phyloP scores from a whole-genome alignment of 2,888 invertebrate genomes.

The Athalia rosae region DNA sequence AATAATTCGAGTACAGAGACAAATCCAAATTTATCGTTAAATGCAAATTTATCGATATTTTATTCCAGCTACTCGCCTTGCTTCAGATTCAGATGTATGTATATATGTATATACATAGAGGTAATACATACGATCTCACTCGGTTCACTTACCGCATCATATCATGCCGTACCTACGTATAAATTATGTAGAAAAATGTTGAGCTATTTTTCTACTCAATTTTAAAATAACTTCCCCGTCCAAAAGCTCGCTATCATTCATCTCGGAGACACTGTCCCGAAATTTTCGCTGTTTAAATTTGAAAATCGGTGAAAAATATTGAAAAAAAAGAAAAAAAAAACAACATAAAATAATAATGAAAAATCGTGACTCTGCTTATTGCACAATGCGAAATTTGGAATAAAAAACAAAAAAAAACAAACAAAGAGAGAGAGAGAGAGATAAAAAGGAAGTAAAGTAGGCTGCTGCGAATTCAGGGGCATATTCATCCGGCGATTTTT shows the following conservation, averaged over 20 bases:
- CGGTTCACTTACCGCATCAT: too few species aligned
- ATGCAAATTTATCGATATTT: constrained; percentile 67
- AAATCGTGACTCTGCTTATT: too few species aligned
- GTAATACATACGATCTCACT: too few species aligned
- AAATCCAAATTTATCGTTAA: constrained; percentile 62
- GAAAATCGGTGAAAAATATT: too few species aligned
- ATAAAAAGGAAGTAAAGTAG: too few species aligned
- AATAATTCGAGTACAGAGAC: constrained; percentile 46
- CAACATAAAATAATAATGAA: too few species aligned
- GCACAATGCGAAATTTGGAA: too few species aligned
- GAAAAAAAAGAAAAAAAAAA: too few species aligned
- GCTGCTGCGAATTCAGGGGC: background rate
- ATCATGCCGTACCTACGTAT: background rate
- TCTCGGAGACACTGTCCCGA: too few species aligned
- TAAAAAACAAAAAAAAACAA: background rate
- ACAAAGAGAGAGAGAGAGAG: background rate
- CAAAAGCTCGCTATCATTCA: background rate
- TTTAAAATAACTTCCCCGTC: background rate
- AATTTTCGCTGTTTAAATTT: too few species aligned
- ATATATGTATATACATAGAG: too few species aligned
- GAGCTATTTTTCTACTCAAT: background rate
- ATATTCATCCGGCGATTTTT: constrained; percentile 58
- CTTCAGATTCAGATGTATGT: constrained; percentile 23
- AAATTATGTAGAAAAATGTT: background rate
- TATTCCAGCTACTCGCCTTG: constrained; percentile 53